Conservation (phyloP, 2,797 vertebrate genomes). For the Martes flavigula region DNA sequence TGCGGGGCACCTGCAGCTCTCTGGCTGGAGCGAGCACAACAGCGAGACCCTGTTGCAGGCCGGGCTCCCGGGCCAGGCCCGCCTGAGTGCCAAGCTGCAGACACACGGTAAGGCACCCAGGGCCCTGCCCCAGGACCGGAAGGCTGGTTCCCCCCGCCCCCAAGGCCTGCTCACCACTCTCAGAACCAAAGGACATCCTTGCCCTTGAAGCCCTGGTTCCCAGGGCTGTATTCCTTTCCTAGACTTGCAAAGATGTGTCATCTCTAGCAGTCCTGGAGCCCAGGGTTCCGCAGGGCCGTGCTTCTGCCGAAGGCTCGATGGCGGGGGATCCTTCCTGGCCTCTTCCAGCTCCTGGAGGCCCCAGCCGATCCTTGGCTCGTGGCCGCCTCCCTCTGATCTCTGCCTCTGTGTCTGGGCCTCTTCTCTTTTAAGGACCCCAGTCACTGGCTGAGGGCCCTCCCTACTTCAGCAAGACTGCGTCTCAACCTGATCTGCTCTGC, state of each 20-base stretch:
- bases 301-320: neutral
- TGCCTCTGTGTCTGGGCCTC: neutral
- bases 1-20: constrained; percentile 78
- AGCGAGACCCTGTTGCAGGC: constrained; percentile 73
- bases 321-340: neutral
- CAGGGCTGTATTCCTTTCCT: fast-evolving
- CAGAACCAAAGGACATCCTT: neutral
- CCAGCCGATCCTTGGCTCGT: neutral
- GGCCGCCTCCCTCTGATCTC: neutral
- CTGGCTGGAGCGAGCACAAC: constrained; percentile 79
- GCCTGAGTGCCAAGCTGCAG: constrained; percentile 76
- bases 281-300: neutral
- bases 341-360: neutral
- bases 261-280: neutral
- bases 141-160: fast-evolving
- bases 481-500: neutral
- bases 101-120: constrained; percentile 81
- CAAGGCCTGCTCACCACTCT: no score
- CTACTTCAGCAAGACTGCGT: fast-evolving
- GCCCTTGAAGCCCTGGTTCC: neutral
- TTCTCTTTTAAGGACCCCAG: neutral
- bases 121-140: fast-evolving
- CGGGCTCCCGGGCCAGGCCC: constrained; percentile 73
- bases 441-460: neutral
- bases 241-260: neutral